Conservation (phyloP, 92 coral and sea anemone genomes). For the Porites lobata region DNA sequence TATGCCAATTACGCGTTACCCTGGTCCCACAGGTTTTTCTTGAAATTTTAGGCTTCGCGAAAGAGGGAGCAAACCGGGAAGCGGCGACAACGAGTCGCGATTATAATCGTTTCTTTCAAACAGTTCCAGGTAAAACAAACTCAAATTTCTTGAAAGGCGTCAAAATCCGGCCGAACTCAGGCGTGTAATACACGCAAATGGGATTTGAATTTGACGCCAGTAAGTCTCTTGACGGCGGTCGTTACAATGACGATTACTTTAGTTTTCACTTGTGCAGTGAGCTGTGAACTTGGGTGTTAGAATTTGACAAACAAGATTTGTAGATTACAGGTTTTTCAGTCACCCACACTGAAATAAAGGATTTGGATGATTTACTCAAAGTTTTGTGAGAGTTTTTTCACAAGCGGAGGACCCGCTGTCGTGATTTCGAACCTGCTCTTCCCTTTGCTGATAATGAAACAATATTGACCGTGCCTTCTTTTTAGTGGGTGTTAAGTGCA, state of each 20-base stretch:
- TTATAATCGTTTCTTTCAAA: too few species aligned
- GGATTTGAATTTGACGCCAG: slow-evolving; percentile 16
- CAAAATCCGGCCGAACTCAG: slow-evolving; percentile 26
- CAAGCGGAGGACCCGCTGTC: slow-evolving; percentile 52
- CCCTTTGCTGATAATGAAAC: slow-evolving; percentile 21
- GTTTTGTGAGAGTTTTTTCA: slow-evolving; percentile 29
- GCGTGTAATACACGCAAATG: slow-evolving; percentile 41
- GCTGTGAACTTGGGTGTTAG: slow-evolving; percentile 45
- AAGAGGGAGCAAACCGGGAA: too few species aligned
- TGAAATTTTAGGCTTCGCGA: too few species aligned
- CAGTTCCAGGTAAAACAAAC: too few species aligned
- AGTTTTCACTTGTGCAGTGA: slow-evolving; percentile 49
- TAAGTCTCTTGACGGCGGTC: neutral
- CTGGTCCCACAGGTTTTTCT: too few species aligned
- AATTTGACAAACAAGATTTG: slow-evolving; percentile 57
- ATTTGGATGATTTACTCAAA: slow-evolving; percentile 39
- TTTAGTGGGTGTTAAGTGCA: neutral
- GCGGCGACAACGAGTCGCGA: too few species aligned
- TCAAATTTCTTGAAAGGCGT: slow-evolving; percentile 63
- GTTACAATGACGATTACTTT: neutral
- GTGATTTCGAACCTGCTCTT: slow-evolving; percentile 21
- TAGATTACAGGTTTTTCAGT: slow-evolving; percentile 55
- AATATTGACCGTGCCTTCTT: slow-evolving; percentile 42
- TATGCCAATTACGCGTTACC: too few species aligned
- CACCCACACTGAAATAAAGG: slow-evolving; percentile 44